Base-by-base conservation (phyloP, 2,888 invertebrate genomes). In the Acleris emargana region DNA sequence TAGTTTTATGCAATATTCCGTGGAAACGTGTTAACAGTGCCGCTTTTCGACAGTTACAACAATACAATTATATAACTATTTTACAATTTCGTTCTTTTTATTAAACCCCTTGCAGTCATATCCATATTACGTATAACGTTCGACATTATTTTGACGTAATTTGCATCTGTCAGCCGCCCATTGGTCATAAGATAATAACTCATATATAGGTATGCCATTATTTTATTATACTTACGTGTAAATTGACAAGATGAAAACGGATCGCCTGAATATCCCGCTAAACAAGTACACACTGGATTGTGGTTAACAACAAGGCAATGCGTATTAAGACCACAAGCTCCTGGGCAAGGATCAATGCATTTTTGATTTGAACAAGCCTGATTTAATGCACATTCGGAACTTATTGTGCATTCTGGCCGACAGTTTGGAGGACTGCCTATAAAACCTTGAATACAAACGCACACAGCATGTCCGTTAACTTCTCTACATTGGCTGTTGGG, bases 391-490 rank as follows among this genome's bases (percentile, higher is more conserved):
- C 97, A 97, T 70, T 97, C 97, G 0, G 95, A 94, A 82, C 96
- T 97, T 25, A 95, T 92, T 51, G 95, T 93, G 82, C 97, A 97
- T 86, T 97, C 96, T 0, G 96, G 97, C 54, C 96, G 94, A 77
- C 97, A 97, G 69, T 94, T 94, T 38, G 96, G 96, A 57, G 96
- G 96, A 69, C 93, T 94, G 28, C 96, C 96, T 25, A 94, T 87
- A 74, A 93, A 96, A 25, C 94, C 94, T 57, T 93, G 91, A 3
- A 95, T 90, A 76, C 97, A 97, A 54, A 95, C 94, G 76, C 97
- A 97, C 5, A 95, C 94, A 0, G 96, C 95, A 75, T 95, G 94
- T 3, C 94, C 94, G 70, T 95, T 95, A 9, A 94, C 86, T 82
- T 94, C 94, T 73, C 94, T 92, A 77, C 97, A 97, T 75, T 95